phyloP scores from a whole-genome alignment of 2,888 invertebrate species.

The Eulithis testata region DNA sequence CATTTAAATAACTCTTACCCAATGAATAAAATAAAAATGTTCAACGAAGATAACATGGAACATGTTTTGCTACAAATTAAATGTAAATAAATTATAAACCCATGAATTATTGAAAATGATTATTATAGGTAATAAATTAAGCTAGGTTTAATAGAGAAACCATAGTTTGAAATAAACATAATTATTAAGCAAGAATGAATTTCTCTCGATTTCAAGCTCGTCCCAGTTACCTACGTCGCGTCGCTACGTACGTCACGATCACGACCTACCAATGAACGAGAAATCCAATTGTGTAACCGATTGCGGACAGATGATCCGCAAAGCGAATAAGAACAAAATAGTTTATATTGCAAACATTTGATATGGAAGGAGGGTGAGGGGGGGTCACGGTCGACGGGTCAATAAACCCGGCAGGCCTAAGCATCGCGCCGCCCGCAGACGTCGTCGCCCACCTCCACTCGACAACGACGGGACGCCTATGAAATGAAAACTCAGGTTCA shows the following conservation, averaged over 20 bases:
- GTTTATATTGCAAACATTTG: slow-evolving; percentile 32
- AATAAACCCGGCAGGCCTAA: slow-evolving; percentile 53
- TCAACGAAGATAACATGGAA: too few relatives aligned
- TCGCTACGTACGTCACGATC: slow-evolving; percentile 3
- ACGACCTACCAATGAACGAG: slow-evolving; percentile 16
- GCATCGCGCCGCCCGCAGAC: slow-evolving; percentile 55
- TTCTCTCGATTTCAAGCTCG: slow-evolving; percentile 24
- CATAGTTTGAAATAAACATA: slow-evolving; percentile 5
- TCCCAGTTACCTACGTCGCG: slow-evolving; percentile 29
- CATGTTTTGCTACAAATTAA: too few relatives aligned
- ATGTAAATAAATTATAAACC: too few relatives aligned
- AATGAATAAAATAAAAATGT: too few relatives aligned
- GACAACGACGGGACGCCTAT: slow-evolving; percentile 46
- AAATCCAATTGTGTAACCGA: slow-evolving; percentile 34
- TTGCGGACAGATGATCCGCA: slow-evolving; percentile 23
- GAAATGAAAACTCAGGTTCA: slow-evolving; percentile 43
- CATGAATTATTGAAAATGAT: too few relatives aligned
- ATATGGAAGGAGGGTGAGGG: slow-evolving; percentile 44
- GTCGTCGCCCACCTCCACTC: slow-evolving; percentile 52
- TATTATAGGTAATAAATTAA: too few relatives aligned
- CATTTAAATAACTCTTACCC: too few relatives aligned
- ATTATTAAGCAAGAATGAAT: neutral
- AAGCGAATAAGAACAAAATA: slow-evolving; percentile 23
- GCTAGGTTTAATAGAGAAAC: neutral
- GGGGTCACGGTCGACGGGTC: slow-evolving; percentile 78